A percentile compares a stretch with the other conserved stretches of the same genome.
phyloP scores from a whole-genome alignment of 2,113 vertebrate genomes.

The Menura novaehollandiae region DNA sequence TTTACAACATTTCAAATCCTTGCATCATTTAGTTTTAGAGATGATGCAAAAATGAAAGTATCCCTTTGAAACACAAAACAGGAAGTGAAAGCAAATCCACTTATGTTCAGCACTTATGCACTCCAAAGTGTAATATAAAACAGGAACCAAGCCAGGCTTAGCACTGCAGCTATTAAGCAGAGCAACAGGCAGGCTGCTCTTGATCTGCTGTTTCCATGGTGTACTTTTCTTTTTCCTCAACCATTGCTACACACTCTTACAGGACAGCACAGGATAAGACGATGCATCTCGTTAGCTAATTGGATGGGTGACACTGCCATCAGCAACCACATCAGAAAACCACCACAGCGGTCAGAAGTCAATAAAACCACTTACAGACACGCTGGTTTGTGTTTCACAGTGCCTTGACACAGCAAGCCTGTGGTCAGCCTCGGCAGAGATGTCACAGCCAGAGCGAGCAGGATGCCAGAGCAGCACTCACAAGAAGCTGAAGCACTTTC shows the following conservation, averaged over 20 bases:
- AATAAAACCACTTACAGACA: neutral
- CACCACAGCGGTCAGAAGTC: neutral
- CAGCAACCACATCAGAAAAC: neutral
- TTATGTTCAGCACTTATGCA: neutral
- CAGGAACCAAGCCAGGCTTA: neutral
- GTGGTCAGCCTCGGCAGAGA: neutral
- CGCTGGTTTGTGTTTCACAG: neutral
- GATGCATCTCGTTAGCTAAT: neutral
- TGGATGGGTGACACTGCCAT: neutral
- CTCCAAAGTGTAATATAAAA: neutral
- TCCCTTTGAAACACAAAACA: neutral
- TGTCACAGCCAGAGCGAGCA: accelerated
- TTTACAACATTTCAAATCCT: neutral
- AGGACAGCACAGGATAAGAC: neutral
- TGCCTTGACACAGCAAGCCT: neutral
- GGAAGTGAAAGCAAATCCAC: neutral
- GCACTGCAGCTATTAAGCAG: neutral
- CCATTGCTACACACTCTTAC: neutral
- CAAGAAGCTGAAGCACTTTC: neutral
- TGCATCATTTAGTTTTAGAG: neutral
- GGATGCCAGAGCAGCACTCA: accelerated
- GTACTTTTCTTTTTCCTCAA: neutral
- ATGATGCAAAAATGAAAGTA: neutral
- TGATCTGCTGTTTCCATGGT: neutral
- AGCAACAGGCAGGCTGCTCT: neutral